phyloP scores from a whole-genome alignment of 2,888 invertebrate species.

The Cosmorhoe ocellata region DNA sequence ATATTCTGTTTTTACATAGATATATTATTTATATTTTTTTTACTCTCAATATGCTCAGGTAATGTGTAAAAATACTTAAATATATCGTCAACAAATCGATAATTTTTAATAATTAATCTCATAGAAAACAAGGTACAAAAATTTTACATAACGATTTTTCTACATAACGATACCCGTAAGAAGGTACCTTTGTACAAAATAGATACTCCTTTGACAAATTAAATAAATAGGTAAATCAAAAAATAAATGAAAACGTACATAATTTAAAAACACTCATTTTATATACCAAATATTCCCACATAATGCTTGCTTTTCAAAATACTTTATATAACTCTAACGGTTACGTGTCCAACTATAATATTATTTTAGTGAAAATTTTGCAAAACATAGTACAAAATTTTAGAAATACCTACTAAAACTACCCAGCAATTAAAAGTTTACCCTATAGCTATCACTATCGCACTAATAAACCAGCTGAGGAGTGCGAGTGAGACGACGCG shows the following conservation, averaged over 20 bases:
- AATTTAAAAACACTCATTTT: slow-evolving; percentile 35
- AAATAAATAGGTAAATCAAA: slow-evolving; percentile 44
- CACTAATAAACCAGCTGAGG: slow-evolving; percentile 59
- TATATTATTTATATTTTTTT: slow-evolving; percentile 67
- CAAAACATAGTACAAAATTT: slow-evolving; percentile 83
- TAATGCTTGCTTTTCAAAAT: slow-evolving; percentile 57
- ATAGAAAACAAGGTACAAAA: slow-evolving; percentile 77
- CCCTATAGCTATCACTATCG: slow-evolving; percentile 79
- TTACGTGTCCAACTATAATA: slow-evolving; percentile 78
- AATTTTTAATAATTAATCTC: slow-evolving; percentile 76
- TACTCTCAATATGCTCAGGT: slow-evolving; percentile 74
- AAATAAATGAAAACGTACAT: slow-evolving; percentile 33
- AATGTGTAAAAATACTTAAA: slow-evolving; percentile 80
- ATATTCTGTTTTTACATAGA: slow-evolving; percentile 73
- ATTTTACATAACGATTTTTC: slow-evolving; percentile 49
- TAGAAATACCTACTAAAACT: slow-evolving; percentile 78
- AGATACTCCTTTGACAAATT: slow-evolving; percentile 61
- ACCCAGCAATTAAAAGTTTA: slow-evolving; percentile 76
- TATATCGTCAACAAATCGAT: slow-evolving; percentile 75
- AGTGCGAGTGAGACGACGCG: slow-evolving; percentile 56
- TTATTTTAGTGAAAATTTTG: slow-evolving; percentile 79
- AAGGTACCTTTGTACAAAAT: slow-evolving; percentile 70
- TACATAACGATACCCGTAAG: slow-evolving; percentile 60
- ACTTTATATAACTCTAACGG: slow-evolving; percentile 55
- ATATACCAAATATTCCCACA: slow-evolving; percentile 50